Conservation (phyloP, 2,797 vertebrate genomes). For the Micrastur ruficollis region DNA sequence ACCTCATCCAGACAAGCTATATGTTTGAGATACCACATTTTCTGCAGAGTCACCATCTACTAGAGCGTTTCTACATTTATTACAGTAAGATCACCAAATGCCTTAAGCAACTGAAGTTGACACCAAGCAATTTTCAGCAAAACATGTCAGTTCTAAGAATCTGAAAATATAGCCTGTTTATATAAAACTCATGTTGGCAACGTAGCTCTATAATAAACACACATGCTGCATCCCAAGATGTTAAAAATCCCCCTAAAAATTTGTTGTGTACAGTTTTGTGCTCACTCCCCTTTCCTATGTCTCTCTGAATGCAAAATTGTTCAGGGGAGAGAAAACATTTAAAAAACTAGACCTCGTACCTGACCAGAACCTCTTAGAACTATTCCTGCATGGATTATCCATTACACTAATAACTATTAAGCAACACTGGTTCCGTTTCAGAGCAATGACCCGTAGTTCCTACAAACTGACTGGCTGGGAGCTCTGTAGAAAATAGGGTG, state of each 20-base stretch:
- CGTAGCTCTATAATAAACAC: background rate
- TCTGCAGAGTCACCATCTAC: background rate
- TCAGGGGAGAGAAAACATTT: background rate
- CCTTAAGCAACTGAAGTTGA: background rate
- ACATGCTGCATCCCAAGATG: background rate
- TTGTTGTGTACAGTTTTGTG: background rate
- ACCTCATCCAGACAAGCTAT: background rate
- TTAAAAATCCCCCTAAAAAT: background rate
- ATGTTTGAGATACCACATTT: background rate
- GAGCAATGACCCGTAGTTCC: background rate
- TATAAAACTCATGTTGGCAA: background rate
- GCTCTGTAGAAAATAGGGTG: background rate
- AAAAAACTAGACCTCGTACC: background rate
- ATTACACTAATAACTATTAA: background rate
- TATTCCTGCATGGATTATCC: background rate
- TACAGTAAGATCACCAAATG: background rate
- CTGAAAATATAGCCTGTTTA: background rate
- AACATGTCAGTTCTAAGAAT: background rate
- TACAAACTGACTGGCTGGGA: background rate
- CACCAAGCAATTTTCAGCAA: background rate
- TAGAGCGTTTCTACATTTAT: background rate
- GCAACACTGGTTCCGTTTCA: background rate
- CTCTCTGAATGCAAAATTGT: background rate
- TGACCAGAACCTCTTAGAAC: background rate
- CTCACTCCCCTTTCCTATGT: background rate